A percentile compares a stretch with the other conserved stretches of the same genome.
These are phyloP conservation scores for Gasterosteus nipponicus DNA, from an alignment of 2,113 vertebrate species.

Conservation along the genomic window DNA sequence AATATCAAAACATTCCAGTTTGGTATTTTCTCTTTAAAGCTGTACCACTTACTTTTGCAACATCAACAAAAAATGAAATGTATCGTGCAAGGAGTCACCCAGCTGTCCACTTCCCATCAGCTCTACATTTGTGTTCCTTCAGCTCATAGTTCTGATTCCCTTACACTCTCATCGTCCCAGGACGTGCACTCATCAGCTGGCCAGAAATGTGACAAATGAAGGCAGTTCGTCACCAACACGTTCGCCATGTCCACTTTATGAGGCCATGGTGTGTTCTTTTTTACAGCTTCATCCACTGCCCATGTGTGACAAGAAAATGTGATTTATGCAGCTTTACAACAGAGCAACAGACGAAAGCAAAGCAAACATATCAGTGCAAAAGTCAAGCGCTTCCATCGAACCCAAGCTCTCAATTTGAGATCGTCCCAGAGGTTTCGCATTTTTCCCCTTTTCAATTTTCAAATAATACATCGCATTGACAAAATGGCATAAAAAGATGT, in stretches of 20 bases:
- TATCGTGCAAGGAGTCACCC: neutral
- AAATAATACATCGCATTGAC: neutral
- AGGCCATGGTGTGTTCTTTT: neutral
- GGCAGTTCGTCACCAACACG: neutral
- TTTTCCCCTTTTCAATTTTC: neutral
- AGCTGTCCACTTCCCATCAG: neutral
- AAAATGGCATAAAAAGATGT: neutral
- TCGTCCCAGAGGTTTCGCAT: neutral
- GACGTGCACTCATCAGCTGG: neutral
- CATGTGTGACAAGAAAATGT: neutral
- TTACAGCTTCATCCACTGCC: neutral
- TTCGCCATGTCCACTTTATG: neutral
- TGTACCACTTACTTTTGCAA: too few species aligned
- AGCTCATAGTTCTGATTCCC: neutral
- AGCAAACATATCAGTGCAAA: neutral
- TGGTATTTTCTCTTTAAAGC: too few species aligned
- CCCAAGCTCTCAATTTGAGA: neutral
- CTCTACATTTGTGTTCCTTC: neutral
- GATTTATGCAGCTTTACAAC: neutral
- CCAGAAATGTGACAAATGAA: neutral
- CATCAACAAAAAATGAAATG: neutral
- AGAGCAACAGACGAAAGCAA: neutral
- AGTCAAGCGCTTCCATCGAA: neutral
- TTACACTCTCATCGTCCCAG: neutral
- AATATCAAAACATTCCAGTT: too few species aligned